Evolutionary conservation across 35 echinoderm and acorn worm species (phyloP), one percentile per base, ranked within the genome.

Genomic region (Holothuria glaberrima): DNA sequence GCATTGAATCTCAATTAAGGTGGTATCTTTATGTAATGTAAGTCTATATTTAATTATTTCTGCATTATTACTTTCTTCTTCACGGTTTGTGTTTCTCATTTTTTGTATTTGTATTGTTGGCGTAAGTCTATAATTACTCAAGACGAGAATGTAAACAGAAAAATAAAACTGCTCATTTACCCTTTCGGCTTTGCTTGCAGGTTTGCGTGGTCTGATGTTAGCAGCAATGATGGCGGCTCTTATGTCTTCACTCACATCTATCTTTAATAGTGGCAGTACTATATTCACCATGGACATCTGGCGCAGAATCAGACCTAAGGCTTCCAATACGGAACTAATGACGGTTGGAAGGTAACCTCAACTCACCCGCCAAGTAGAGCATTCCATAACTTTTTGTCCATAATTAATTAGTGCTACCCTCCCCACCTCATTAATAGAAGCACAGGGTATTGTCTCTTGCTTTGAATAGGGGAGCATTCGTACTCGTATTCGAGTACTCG

Each of bases 231-330:
- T 96, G 80, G 91, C 91, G 4, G 94, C 91, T 68, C 87, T 96
- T 26, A 95, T 95, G 93, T 92, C 91, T 75, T 95, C 94, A 24
- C 68, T 95, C 4, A 95, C 94, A 0, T 95, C 94, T 63, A 95
- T 95, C 58, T 95, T 95, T 80, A 95, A 95, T 90, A 95, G 94
- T 68, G 90, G 91, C 13, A 96, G 94, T 52, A 96, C 91, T 20
- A 87, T 96, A 0, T 96, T 96, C 41, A 93, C 91, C 30, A 90
- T 95, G 90, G 94, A 95, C 79, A 91, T 95, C 10, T 95, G 94
- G 94, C 86, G 91, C 44, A 91, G 94, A 9, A 75, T 95, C 29
- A 63, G 94, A 30, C 91, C 86, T 7, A 61, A 90, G 21, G 94
- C 91, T 14, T 73, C 88, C n/a, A 93, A 95, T 44, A 92, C n/a